phyloP scores from a whole-genome alignment of 1,140 invertebrate species.

The Luehdorfia chinensis region DNA sequence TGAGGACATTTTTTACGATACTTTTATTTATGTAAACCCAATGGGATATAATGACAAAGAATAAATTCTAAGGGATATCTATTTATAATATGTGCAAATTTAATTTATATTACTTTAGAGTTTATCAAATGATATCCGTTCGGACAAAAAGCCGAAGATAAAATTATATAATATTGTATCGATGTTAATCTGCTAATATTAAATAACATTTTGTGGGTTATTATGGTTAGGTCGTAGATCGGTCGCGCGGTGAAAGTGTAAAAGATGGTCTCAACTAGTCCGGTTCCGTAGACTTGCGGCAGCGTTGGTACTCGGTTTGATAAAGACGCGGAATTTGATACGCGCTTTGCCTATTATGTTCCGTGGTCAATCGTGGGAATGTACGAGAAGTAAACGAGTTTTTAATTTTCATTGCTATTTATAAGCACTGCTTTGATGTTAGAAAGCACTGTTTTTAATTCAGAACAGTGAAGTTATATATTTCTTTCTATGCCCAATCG shows the following conservation, averaged over 20 bases:
- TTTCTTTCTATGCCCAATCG: too few relatives aligned
- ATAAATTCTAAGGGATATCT: too few relatives aligned
- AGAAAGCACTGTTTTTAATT: not conserved
- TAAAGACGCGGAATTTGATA: constrained; percentile 19
- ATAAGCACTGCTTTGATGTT: constrained; percentile 6
- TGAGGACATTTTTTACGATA: too few relatives aligned
- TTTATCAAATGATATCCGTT: too few relatives aligned
- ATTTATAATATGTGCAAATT: too few relatives aligned
- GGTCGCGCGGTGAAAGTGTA: constrained; percentile 43
- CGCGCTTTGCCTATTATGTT: constrained; percentile 17
- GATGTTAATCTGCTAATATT: too few relatives aligned
- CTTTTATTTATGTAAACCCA: too few relatives aligned
- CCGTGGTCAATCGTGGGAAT: constrained; percentile 18
- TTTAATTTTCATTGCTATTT: constrained; percentile 4
- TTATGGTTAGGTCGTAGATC: constrained; percentile 26
- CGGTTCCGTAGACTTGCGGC: constrained; percentile 17
- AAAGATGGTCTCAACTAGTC: constrained; percentile 35
- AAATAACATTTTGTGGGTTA: constrained; percentile 36
- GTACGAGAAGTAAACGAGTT: constrained; percentile 12
- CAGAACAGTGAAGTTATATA: too few relatives aligned
- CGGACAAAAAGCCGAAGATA: too few relatives aligned
- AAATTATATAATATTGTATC: too few relatives aligned
- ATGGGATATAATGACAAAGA: too few relatives aligned
- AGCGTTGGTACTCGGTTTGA: constrained; percentile 14
- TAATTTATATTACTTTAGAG: too few relatives aligned